phyloP scores from a whole-genome alignment of 1,140 invertebrate species.

The Aphaenogaster floridana region DNA sequence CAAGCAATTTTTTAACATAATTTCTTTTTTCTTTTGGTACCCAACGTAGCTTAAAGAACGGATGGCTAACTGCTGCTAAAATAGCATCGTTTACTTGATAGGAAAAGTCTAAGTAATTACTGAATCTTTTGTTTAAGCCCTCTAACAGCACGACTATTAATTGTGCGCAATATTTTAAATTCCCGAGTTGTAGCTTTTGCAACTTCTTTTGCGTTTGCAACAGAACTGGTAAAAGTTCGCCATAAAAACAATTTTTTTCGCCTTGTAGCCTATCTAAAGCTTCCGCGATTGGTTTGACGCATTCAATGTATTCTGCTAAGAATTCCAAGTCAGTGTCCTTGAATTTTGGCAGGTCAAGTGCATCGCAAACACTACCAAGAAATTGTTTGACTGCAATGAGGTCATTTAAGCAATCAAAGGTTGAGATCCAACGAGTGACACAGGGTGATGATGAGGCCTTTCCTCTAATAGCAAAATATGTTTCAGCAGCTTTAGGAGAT shows the following conservation, averaged over 20 bases:
- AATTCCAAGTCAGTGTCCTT: constrained; percentile 62
- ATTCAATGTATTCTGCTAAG: constrained; percentile 64
- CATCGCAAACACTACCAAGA: constrained; percentile 33
- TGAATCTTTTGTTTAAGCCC: constrained; percentile 21
- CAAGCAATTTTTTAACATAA: constrained; percentile 32
- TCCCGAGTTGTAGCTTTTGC: constrained; percentile 25
- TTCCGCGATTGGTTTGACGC: constrained; percentile 55
- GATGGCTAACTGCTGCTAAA: constrained; percentile 59
- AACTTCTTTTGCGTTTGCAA: constrained; percentile 47
- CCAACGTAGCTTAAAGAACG: constrained; percentile 62
- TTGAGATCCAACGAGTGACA: constrained; percentile 58
- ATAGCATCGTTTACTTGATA: constrained; percentile 56
- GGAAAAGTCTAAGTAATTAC: constrained; percentile 17
- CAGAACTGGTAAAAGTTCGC: constrained; percentile 55
- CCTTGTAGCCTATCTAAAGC: constrained; percentile 62
- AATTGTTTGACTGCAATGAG: constrained; percentile 27
- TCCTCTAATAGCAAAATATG: constrained; percentile 50
- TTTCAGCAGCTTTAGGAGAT: constrained; percentile 60
- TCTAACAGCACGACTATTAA: constrained; percentile 26
- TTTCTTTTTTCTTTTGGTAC: constrained; percentile 36
- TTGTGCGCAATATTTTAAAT: constrained; percentile 28
- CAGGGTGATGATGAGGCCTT: constrained; percentile 52
- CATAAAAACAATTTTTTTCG: constrained; percentile 64
- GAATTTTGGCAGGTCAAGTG: constrained; percentile 46
- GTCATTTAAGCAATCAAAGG: constrained; percentile 46